A percentile compares a stretch with the other conserved stretches of the same genome.
Conservation (phyloP, 1,140 invertebrate species). For the Calycopis cecrops region DNA sequence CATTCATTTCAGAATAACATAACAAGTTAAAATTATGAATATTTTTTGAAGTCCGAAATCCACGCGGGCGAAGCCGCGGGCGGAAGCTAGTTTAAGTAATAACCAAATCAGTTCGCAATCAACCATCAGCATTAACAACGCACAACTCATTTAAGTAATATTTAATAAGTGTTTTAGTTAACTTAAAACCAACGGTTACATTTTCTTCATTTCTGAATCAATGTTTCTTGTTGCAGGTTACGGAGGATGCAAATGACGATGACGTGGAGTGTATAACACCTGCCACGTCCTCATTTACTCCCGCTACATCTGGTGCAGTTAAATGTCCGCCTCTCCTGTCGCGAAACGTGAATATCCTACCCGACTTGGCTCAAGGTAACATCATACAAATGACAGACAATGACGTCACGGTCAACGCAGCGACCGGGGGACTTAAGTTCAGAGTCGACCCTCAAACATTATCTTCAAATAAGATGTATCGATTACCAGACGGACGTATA, state of each 20-base stretch:
- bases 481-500: slow-evolving; percentile 67
- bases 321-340: slow-evolving; percentile 20
- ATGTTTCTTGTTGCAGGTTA: slow-evolving; percentile 44
- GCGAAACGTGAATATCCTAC: slow-evolving; percentile 17
- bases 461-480: slow-evolving; percentile 71
- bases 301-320: slow-evolving; percentile 17
- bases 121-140: no score
- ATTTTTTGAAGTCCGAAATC: no score
- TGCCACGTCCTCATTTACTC: slow-evolving; percentile 17
- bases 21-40: no score
- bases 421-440: slow-evolving; percentile 68
- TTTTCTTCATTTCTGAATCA: no score
- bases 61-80: no score
- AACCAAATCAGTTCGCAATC: no score
- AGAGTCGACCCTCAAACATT: slow-evolving; percentile 69
- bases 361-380: slow-evolving; percentile 45
- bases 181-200: no score
- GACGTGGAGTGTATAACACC: slow-evolving; percentile 70
- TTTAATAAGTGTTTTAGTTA: no score
- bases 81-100: no score
- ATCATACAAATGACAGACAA: slow-evolving; percentile 72
- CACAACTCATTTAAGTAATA: no score
- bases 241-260: slow-evolving; percentile 59
- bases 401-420: slow-evolving; percentile 65
- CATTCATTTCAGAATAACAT: no score